Evolutionary conservation across 2,113 vertebrate genomes (phyloP), one percentile per base, ranked within the genome.

Genomic region (Pseudonaja textilis): DNA sequence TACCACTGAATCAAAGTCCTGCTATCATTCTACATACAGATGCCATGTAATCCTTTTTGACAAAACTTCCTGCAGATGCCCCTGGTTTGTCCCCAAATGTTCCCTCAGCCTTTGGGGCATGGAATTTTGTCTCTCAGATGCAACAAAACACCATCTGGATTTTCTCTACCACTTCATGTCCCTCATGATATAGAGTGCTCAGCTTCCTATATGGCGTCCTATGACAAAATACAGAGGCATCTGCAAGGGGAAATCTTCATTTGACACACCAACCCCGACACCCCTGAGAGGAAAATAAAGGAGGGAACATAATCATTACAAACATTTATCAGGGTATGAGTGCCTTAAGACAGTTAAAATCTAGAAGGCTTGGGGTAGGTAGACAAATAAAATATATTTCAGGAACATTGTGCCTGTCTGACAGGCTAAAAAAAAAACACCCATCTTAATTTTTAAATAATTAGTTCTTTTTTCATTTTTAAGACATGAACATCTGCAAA

Each of bases 381-480:
- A 95, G 92, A 91, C 59, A 96, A 96, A 94, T 45, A 91, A 93
- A 97, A 94, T 64, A 88, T 92, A 93, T 95, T 96, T 95, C 93
- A 96, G 94, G 95, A 96, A 96, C 56, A 92, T 94, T 1, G 0
- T 25, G 74, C 91, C 96, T 96, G 93, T 7, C 93, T 91, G 90
- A 93, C 55, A 94, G 90, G 88, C 90, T 95, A 52, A 91, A 50
- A 26, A 25, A 94, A 92, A 93, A 96, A 93, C 18, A 52, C 45
- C 47, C 26, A 90, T 91, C 2, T 39, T 95, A 95, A 94, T 96
- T 96, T 96, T 95, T 87, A 95, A 96, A 94, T 96, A 94, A 95
- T 94, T 96, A 92, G 52, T 59, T 95, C 64, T 93, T 94, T 95
- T 93, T 95, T 92, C 90, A 45, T 52, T 94, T 95, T 94, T 91